These are phyloP conservation scores for Aythya baeri DNA, from an alignment of 2,113 vertebrate genomes.

Conservation along the genomic window DNA sequence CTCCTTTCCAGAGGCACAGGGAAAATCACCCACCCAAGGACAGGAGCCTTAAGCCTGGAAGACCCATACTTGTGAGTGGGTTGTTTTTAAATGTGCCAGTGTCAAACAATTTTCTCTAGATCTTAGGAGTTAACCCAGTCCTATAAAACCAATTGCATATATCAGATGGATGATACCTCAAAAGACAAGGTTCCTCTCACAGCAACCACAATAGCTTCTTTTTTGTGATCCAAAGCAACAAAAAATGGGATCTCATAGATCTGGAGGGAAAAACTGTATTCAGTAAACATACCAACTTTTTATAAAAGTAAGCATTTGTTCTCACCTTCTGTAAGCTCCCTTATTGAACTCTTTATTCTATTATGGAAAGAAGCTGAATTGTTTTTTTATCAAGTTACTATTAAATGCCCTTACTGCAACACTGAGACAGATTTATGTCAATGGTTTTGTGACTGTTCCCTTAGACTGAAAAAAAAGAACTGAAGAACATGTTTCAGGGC, in stretches of 20 bases:
- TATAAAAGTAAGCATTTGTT: background rate
- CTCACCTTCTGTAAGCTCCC: background rate
- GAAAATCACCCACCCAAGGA: background rate
- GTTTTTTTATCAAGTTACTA: background rate
- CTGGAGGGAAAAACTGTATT: constrained; percentile 66
- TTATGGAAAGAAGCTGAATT: background rate
- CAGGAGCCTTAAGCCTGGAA: background rate
- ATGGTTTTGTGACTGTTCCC: background rate
- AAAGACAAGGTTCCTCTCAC: constrained; percentile 96
- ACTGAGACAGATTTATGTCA: background rate
- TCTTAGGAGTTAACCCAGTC: background rate
- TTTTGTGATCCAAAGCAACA: constrained; percentile 95
- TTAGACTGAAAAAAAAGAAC: background rate
- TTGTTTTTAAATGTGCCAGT: background rate
- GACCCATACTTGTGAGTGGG: background rate
- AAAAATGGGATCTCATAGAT: constrained; percentile 97
- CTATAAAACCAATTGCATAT: background rate
- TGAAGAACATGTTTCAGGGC: background rate
- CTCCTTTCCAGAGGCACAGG: background rate
- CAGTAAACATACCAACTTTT: background rate
- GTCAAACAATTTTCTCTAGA: background rate
- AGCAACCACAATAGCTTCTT: constrained; percentile 90
- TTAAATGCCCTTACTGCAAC: background rate
- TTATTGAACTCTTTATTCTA: background rate
- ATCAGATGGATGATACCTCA: constrained; percentile 75